Evolutionary conservation across 1,140 invertebrate species (phyloP).

Genomic region (Delia radicum): DNA sequence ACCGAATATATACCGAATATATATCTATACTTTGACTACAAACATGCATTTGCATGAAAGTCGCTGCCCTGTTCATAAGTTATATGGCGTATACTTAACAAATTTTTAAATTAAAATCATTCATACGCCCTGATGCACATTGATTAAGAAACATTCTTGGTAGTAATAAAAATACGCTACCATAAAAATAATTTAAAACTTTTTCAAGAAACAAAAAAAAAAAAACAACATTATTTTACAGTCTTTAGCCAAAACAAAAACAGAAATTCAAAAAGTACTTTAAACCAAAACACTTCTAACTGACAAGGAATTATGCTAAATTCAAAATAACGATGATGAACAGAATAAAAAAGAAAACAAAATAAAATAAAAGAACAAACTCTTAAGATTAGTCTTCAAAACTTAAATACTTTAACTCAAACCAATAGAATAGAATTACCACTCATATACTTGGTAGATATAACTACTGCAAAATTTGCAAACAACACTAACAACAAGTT

Average conservation of each 20-base stretch:
- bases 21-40: no score
- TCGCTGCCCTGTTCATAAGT: no score
- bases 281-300: background rate
- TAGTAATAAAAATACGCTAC: background rate
- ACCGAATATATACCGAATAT: no score
- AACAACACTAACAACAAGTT: background rate
- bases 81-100: background rate
- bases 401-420: background rate
- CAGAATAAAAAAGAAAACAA: background rate
- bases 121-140: background rate
- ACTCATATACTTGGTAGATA: background rate
- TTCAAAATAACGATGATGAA: background rate
- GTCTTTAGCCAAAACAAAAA: background rate
- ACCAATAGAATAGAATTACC: background rate
- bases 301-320: slow-evolving; percentile 6
- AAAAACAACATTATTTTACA: background rate
- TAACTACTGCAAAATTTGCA: background rate
- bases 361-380: background rate
- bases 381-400: slow-evolving; percentile 14
- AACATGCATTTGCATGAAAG: no score
- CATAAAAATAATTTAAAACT: background rate
- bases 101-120: background rate
- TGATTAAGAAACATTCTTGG: background rate
- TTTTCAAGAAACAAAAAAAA: background rate
- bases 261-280: background rate